phyloP scores from a whole-genome alignment of 2,797 vertebrate species.

The Cuculus canorus region DNA sequence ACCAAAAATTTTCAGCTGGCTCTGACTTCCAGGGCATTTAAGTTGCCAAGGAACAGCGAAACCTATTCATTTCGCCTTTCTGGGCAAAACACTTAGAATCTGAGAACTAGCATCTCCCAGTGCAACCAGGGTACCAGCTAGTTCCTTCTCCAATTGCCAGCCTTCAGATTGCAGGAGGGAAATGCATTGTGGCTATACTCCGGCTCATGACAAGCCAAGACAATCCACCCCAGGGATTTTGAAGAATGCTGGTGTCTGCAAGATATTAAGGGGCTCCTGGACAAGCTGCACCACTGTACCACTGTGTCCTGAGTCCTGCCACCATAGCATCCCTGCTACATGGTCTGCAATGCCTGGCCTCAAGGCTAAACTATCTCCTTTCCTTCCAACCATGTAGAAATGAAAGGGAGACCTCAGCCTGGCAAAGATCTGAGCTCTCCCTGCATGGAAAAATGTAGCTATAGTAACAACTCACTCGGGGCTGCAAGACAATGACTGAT shows the following conservation, averaged over 20 bases:
- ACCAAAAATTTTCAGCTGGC: not conserved
- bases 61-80: not conserved
- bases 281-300: not conserved
- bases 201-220: not conserved
- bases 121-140: not conserved
- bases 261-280: rapidly evolving
- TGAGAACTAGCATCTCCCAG: not conserved
- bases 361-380: not conserved
- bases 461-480: rapidly evolving
- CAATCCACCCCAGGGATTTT: not conserved
- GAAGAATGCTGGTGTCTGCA: not conserved
- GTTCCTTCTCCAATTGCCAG: not conserved
- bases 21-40: not conserved
- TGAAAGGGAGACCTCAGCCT: not conserved
- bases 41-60: not conserved
- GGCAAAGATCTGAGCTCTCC: not conserved
- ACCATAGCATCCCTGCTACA: rapidly evolving
- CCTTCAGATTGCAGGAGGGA: not conserved
- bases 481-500: not conserved
- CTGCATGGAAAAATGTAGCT: not conserved
- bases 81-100: not conserved
- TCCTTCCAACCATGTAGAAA: not conserved
- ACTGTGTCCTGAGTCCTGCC: not conserved
- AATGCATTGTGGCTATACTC: rapidly evolving
- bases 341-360: not conserved